phyloP scores from a whole-genome alignment of 2,888 invertebrate species.

The Hemicrepidius hirtus region DNA sequence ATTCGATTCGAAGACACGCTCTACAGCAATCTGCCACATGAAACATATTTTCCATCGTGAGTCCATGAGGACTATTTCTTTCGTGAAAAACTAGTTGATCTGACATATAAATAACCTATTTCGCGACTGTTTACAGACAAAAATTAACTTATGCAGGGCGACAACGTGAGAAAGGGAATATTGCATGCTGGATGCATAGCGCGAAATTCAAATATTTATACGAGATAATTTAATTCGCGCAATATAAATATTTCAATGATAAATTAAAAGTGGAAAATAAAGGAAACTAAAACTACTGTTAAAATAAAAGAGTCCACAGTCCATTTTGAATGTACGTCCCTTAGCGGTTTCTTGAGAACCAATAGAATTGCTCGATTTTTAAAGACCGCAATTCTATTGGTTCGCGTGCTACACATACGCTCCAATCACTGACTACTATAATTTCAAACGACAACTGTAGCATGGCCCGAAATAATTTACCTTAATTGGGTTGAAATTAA shows the following conservation, averaged over 20 bases:
- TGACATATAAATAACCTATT: slow-evolving; percentile 60
- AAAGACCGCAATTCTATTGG: too few relatives aligned
- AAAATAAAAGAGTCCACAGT: too few relatives aligned
- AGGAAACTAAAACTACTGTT: too few relatives aligned
- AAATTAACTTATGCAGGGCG: slow-evolving; percentile 34
- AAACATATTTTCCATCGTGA: slow-evolving; percentile 61
- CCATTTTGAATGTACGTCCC: too few relatives aligned
- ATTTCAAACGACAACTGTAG: too few relatives aligned
- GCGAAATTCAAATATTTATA: slow-evolving; percentile 36
- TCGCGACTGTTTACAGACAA: slow-evolving; percentile 56
- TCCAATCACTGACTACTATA: too few relatives aligned
- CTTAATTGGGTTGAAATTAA: too few relatives aligned
- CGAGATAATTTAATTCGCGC: neutral
- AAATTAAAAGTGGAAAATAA: neutral
- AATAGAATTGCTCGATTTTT: too few relatives aligned
- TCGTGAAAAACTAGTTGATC: slow-evolving; percentile 58
- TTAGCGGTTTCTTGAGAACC: too few relatives aligned
- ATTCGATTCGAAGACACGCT: slow-evolving; percentile 68
- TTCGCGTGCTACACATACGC: too few relatives aligned
- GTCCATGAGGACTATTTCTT: slow-evolving; percentile 58
- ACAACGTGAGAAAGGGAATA: slow-evolving; percentile 17
- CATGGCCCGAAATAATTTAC: too few relatives aligned
- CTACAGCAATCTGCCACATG: slow-evolving; percentile 68
- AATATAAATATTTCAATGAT: too few relatives aligned
- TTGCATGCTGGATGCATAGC: neutral